Percentiles rank a stretch among this genome's conserved stretches.
Evolutionary conservation across 2,797 vertebrate genomes (phyloP).

Genomic region (Sitta carolinensis): DNA sequence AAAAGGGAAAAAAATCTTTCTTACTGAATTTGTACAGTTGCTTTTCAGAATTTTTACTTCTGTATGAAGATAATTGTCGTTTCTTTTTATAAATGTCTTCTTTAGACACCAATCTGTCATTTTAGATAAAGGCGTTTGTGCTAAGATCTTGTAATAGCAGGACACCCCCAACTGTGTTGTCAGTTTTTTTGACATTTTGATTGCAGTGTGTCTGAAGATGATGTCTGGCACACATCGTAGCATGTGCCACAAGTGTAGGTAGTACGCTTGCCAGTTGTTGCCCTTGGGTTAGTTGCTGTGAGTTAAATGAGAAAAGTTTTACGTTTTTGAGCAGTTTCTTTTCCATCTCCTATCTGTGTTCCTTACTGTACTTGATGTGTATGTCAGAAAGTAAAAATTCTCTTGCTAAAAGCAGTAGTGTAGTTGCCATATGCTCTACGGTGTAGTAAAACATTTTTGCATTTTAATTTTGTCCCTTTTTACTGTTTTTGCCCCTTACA

Average conservation of each 20-base stretch:
- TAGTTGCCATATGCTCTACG: background rate
- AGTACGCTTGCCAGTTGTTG: background rate
- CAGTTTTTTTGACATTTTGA: conserved; percentile 40
- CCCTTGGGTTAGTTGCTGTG: background rate
- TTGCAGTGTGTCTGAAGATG: conserved; percentile 40
- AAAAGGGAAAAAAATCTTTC: background rate
- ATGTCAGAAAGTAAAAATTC: background rate
- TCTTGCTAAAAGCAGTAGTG: background rate
- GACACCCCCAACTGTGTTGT: conserved; percentile 28
- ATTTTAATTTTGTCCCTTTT: background rate
- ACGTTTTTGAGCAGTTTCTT: background rate
- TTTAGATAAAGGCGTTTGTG: conserved; percentile 15
- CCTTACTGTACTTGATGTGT: background rate
- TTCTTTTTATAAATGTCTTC: conserved; percentile 5
- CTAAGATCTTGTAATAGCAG: conserved; percentile 20
- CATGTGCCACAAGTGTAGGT: background rate
- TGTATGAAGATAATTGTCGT: background rate
- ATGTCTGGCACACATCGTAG: background rate
- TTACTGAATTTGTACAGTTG: background rate
- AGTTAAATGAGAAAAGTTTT: conserved; percentile 9
- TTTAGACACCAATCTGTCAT: conserved; percentile 18
- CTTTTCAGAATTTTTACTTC: background rate
- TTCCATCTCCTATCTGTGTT: background rate
- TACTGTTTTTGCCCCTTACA: no score
- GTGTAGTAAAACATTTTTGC: background rate